Base-by-base conservation (phyloP, 2,113 vertebrate genomes). In the Rhombomys opimus region DNA sequence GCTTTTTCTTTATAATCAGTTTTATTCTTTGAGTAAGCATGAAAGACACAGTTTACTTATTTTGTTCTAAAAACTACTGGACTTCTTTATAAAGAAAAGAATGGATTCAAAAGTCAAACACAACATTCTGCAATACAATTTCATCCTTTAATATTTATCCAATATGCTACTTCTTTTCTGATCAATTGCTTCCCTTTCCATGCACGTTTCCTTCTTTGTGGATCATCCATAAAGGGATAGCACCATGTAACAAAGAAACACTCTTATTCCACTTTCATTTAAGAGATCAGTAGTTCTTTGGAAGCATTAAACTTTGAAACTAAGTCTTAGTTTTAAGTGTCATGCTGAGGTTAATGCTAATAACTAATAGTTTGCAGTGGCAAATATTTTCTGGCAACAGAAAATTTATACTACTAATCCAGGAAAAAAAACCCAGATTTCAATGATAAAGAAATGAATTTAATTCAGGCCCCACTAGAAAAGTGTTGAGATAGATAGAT, bases 21-120 rank as follows among this genome's bases (percentile, higher is more conserved):
- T 94, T 96, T n/a, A 76, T 61, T 30, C 86, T 76, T 93, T 85
- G 30, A 91, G 9, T 95, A 89, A 96, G 12, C 18, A 80, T 86
- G 77, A 86, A 95, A 95, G 38, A 91, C 11, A 81, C n/a, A 67
- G 67, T 65, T 67, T 35, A 91, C 20, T 91, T 87, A 87, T 46
- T 91, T 89, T 93, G 27, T 76, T 77, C 23, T 77, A 67, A 94
- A 72, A 84, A 88, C 54, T 46, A 46, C 89, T 82, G 80, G 87
- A 73, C 11, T 35, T 89, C 1, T 88, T 91, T 73, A 70, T 87
- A 89, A 82, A 41, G 70, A 10, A 96, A 80, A 23, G 2, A 77
- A 89, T 87, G 54, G 1, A 77, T 82, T 85, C 38, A 78, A 72
- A 89, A 96, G 85, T 25, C 54, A 35, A 70, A 63, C 27, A 77